phyloP scores from a whole-genome alignment of 2,888 invertebrate species.

The Unio delphinus region DNA sequence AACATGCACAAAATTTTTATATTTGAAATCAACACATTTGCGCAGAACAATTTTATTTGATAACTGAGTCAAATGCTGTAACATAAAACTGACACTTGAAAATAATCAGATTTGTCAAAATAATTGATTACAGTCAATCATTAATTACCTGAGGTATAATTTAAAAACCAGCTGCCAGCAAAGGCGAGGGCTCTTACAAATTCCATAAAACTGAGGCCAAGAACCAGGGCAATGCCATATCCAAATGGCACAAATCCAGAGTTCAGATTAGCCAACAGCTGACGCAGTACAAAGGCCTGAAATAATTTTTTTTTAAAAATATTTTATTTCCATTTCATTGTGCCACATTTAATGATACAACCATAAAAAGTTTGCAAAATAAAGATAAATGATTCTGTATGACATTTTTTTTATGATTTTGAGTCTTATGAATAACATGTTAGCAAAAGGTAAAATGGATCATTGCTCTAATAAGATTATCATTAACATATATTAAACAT shows the following conservation, averaged over 20 bases:
- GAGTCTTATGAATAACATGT: no score
- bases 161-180: constrained; percentile 74
- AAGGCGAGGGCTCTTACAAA: constrained; percentile 72
- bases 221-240: constrained; percentile 73
- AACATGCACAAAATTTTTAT: no score
- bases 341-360: no score
- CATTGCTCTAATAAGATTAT: no score
- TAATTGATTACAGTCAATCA: not conserved
- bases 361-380: no score
- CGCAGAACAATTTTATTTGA: no score
- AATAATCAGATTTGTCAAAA: not conserved
- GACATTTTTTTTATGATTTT: no score
- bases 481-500: no score
- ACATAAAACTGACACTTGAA: not conserved
- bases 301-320: constrained; percentile 8
- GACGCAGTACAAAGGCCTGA: constrained; percentile 58
- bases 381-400: no score
- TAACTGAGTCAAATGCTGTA: no score
- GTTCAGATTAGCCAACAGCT: constrained; percentile 51
- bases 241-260: constrained; percentile 66
- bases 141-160: constrained; percentile 70
- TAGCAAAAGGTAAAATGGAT: no score
- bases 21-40: no score
- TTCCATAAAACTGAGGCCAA: constrained; percentile 73
- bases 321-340: constrained; percentile 2